Evolutionary conservation across 2,888 invertebrate species (phyloP).

Genomic region (Dioctria linearis): DNA sequence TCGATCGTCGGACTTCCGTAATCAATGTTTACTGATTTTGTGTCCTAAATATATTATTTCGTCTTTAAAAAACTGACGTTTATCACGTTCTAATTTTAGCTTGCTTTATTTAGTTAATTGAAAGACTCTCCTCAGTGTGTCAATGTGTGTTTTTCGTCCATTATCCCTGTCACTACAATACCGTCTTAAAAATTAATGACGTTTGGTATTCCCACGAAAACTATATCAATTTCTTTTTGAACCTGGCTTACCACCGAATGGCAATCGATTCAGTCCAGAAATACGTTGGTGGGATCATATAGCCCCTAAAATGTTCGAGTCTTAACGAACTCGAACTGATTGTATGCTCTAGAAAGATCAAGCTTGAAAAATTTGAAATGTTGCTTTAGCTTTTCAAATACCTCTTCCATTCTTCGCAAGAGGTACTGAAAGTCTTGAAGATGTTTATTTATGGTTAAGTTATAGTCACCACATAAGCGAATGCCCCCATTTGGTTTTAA

Average conservation of each 20-base stretch:
- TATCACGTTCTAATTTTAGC: slow-evolving; percentile 62
- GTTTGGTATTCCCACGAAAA: slow-evolving; percentile 62
- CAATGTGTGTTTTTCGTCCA: slow-evolving; percentile 39
- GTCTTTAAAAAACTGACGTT: slow-evolving; percentile 65
- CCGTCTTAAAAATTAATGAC: slow-evolving; percentile 64
- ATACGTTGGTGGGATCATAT: slow-evolving; percentile 65
- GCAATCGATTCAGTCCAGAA: slow-evolving; percentile 64
- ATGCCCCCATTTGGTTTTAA: too few relatives aligned
- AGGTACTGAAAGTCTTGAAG: neutral
- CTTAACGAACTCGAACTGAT: slow-evolving; percentile 63
- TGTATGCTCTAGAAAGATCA: slow-evolving; percentile 61
- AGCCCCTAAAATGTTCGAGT: slow-evolving; percentile 62
- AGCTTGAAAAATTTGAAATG: slow-evolving; percentile 29
- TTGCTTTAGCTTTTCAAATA: neutral
- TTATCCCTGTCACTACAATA: too few relatives aligned
- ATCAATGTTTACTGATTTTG: slow-evolving; percentile 62
- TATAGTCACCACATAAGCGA: too few relatives aligned
- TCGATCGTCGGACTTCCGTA: slow-evolving; percentile 62
- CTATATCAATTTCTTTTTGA: slow-evolving; percentile 64
- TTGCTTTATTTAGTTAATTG: slow-evolving; percentile 56
- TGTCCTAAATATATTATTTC: slow-evolving; percentile 65
- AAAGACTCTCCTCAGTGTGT: neutral
- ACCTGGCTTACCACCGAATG: slow-evolving; percentile 67
- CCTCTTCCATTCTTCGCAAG: neutral
- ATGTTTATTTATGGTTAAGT: too few relatives aligned